These are phyloP conservation scores for Chironex yamaguchii DNA, from an alignment of 30 jellyfish, hydroid and myxozoan species.

Conservation along the genomic window DNA sequence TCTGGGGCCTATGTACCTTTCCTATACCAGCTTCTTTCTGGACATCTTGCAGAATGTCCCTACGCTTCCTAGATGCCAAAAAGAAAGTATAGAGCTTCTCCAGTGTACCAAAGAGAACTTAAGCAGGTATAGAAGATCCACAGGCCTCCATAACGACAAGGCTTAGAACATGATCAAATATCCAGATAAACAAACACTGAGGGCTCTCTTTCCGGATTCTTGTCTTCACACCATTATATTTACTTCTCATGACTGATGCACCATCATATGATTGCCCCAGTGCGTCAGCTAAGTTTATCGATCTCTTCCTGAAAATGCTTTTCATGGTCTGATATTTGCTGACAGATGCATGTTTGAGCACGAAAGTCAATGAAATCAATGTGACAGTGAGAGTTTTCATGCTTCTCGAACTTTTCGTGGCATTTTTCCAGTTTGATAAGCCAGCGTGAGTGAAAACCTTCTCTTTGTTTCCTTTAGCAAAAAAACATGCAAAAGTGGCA, in stretches of 20 bases:
- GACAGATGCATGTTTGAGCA: too few species aligned
- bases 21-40: slow-evolving; percentile 42
- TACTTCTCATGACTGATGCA: slow-evolving; percentile 63
- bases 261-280: slow-evolving; percentile 66
- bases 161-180: slow-evolving; percentile 53
- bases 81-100: slow-evolving; percentile 47
- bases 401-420: too few species aligned
- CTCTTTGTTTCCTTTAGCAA: too few species aligned
- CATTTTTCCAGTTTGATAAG: too few species aligned
- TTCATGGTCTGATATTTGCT: slow-evolving; percentile 29
- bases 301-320: neutral
- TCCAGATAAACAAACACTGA: slow-evolving; percentile 59
- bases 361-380: too few species aligned
- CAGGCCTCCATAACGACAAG: slow-evolving; percentile 68
- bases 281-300: slow-evolving; percentile 35
- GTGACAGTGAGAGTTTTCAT: too few species aligned
- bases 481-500: slow-evolving; percentile 37
- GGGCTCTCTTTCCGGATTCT: slow-evolving; percentile 48
- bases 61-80: slow-evolving; percentile 43
- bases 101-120: slow-evolving; percentile 43
- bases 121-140: slow-evolving; percentile 39
- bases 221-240: slow-evolving; percentile 54
- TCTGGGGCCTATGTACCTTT: slow-evolving; percentile 47
- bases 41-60: slow-evolving; percentile 38
- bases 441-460: too few species aligned